Conservation (phyloP, 2,797 vertebrate species). For the Leptodon cayanensis region DNA sequence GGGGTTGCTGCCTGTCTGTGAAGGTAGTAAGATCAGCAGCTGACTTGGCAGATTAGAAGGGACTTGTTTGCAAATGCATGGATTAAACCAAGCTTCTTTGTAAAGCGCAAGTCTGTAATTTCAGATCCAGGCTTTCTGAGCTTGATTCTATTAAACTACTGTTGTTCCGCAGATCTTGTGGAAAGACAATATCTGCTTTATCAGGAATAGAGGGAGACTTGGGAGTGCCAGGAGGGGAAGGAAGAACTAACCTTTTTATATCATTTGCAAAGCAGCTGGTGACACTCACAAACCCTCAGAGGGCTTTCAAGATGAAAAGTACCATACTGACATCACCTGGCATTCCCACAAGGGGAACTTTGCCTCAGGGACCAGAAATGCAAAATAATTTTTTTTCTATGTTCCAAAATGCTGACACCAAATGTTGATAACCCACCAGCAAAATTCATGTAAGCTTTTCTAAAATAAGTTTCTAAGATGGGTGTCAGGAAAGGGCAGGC, state of each 20-base stretch:
- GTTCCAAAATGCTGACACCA: not conserved
- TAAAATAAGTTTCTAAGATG: not conserved
- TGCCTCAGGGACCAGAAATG: not conserved
- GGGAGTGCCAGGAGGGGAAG: not conserved
- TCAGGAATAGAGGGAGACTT: not conserved
- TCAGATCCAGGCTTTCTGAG: slow-evolving; percentile 1
- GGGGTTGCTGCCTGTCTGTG: not conserved
- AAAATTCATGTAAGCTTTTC: not conserved
- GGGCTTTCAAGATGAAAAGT: not conserved
- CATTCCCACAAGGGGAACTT: not conserved
- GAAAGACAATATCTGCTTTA: not conserved
- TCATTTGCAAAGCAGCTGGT: not conserved
- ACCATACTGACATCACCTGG: not conserved
- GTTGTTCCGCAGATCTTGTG: not conserved
- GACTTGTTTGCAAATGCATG: not conserved
- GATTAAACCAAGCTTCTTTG: not conserved
- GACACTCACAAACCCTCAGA: not conserved
- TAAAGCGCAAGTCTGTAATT: not conserved
- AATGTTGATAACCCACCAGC: not conserved
- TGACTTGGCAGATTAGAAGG: slow-evolving; percentile 41
- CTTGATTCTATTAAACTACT: not conserved
- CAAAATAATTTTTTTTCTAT: not conserved
- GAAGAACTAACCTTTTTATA: not conserved
- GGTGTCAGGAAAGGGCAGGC: not conserved
- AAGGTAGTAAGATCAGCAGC: not conserved